Evolutionary conservation across 1,140 invertebrate genomes (phyloP).

Genomic region (Penaeus vannamei): DNA sequence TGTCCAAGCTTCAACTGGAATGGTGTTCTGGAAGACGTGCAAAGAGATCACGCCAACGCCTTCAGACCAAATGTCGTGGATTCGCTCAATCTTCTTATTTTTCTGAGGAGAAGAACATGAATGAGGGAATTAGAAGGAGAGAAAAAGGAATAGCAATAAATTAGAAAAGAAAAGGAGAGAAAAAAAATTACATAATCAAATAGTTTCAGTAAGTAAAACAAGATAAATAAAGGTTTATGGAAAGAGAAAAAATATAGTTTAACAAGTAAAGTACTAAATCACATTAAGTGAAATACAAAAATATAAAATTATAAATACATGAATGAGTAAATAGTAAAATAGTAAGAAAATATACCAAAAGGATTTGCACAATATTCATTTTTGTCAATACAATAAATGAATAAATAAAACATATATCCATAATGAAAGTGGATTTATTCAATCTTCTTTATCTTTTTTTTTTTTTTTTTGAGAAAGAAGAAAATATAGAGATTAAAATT

Average conservation of each 20-base stretch:
- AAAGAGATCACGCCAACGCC: conserved; percentile 89
- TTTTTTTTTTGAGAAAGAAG: neutral
- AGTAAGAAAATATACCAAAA: too few relatives aligned
- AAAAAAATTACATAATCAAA: too few relatives aligned
- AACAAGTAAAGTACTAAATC: too few relatives aligned
- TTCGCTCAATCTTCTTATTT: conserved; percentile 80
- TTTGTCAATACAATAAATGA: neutral
- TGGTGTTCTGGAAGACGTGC: conserved; percentile 92
- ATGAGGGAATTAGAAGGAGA: neutral
- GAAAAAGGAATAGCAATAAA: neutral
- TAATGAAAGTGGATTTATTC: neutral
- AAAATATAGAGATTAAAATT: neutral
- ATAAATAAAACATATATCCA: neutral
- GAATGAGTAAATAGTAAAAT: too few relatives aligned
- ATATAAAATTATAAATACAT: too few relatives aligned
- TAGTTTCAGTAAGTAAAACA: too few relatives aligned
- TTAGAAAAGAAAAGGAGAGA: too few relatives aligned
- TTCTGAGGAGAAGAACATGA: conserved; percentile 8
- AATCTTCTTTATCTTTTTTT: too few relatives aligned
- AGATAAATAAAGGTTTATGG: too few relatives aligned
- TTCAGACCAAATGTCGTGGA: conserved; percentile 89
- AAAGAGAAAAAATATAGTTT: too few relatives aligned
- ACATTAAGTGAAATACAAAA: too few relatives aligned
- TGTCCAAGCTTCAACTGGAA: conserved; percentile 92
- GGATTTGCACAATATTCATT: too few relatives aligned